Percentiles rank a stretch among this genome's conserved stretches.
Conservation (phyloP, 2,797 vertebrate species). For the Lacerta agilis region DNA sequence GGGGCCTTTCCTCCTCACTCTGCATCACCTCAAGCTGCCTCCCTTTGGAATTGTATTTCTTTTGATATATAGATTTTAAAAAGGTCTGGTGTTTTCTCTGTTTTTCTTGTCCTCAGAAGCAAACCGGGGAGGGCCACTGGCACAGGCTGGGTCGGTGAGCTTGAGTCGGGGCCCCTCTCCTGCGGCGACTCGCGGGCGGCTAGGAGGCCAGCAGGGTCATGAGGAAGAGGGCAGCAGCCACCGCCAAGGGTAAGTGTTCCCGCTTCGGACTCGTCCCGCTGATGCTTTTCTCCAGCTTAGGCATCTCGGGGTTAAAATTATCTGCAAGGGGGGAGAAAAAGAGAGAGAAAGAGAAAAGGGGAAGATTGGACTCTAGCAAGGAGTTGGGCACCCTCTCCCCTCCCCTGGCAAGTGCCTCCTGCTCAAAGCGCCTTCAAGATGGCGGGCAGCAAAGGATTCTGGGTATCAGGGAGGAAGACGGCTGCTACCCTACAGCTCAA, state of each 20-base stretch:
- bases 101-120: neutral
- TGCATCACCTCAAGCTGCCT: neutral
- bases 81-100: too few species aligned
- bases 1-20: neutral
- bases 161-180: slow-evolving; percentile 23
- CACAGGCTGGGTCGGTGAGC: slow-evolving; percentile 71
- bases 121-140: slow-evolving; percentile 44
- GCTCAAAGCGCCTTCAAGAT: neutral
- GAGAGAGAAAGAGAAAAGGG: slow-evolving; percentile 19
- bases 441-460: neutral
- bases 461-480: neutral
- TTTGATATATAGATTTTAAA: neutral
- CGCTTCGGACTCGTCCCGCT: slow-evolving; percentile 94
- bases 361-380: neutral
- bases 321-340: slow-evolving; percentile 75
- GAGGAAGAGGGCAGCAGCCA: slow-evolving; percentile 87
- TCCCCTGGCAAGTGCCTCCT: slow-evolving; percentile 15
- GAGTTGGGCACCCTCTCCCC: slow-evolving; percentile 32
- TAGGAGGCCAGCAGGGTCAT: slow-evolving; percentile 90
- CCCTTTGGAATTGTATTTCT: neutral
- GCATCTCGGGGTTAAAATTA: slow-evolving; percentile 89
- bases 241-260: slow-evolving; percentile 91
- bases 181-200: slow-evolving; percentile 69
- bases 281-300: slow-evolving; percentile 96
- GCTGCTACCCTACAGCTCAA: neutral